Percentiles rank a stretch among this genome's conserved stretches.
These are phyloP conservation scores for Xiphorhynchus erythropygius DNA, from an alignment of 2,797 vertebrate species.

Conservation along the genomic window DNA sequence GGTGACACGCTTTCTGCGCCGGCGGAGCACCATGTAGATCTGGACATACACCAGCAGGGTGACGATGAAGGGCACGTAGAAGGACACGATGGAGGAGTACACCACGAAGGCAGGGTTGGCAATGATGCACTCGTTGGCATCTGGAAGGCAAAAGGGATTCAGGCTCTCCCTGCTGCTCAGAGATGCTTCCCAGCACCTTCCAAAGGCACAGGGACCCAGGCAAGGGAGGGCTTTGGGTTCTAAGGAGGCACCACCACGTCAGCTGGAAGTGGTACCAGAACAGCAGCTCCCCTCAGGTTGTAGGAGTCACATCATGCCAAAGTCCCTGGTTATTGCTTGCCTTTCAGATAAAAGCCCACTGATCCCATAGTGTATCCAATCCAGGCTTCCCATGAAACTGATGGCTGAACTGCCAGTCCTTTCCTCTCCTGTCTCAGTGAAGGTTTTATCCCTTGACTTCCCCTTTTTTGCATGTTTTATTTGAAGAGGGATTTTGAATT, in stretches of 20 bases:
- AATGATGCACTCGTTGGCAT: constrained; percentile 92
- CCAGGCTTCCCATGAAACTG: not conserved
- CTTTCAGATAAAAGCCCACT: too few species aligned
- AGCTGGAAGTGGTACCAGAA: not conserved
- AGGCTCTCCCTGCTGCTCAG: not conserved
- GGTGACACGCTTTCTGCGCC: constrained; percentile 93
- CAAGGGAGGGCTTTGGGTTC: not conserved
- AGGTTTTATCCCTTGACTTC: not conserved
- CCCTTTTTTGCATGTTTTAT: not conserved
- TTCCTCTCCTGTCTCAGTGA: not conserved
- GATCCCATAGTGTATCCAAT: fast-evolving
- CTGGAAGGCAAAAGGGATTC: constrained; percentile 74
- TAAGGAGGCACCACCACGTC: fast-evolving
- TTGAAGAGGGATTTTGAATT: not conserved
- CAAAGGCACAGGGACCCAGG: not conserved
- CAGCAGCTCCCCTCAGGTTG: not conserved
- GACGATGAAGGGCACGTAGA: constrained; percentile 99
- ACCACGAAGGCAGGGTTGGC: constrained; percentile 97
- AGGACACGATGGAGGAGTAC: constrained; percentile 97
- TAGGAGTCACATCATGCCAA: fast-evolving
- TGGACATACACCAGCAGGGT: constrained; percentile 98
- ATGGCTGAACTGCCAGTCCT: not conserved
- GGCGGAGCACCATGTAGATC: constrained; percentile 95
- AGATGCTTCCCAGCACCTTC: not conserved
- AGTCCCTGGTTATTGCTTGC: not conserved